These are phyloP conservation scores for Macroglossus sobrinus DNA, from an alignment of 2,113 vertebrate species.

Conservation along the genomic window DNA sequence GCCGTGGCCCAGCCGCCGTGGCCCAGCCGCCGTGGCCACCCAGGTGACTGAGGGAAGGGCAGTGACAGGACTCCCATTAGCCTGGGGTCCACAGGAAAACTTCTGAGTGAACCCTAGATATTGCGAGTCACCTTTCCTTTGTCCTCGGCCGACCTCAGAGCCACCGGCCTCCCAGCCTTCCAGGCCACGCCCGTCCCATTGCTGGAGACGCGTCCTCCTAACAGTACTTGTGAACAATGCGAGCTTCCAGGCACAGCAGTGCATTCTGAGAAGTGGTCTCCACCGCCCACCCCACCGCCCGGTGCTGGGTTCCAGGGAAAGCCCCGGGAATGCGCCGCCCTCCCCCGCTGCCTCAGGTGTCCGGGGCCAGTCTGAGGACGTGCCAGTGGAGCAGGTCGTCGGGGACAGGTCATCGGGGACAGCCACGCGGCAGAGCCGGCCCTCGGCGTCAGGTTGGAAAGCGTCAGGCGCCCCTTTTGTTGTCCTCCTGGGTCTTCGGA, in stretches of 20 bases:
- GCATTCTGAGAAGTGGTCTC: rapidly evolving
- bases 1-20: rapidly evolving
- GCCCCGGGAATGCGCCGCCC: rapidly evolving
- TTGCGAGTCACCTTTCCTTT: no score
- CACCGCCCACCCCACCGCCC: neutral
- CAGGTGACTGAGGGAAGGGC: rapidly evolving
- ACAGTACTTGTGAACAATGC: rapidly evolving
- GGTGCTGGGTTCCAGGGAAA: rapidly evolving
- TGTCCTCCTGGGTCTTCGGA: neutral
- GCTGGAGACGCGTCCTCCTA: neutral
- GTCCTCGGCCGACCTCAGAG: no score
- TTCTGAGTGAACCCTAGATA: rapidly evolving
- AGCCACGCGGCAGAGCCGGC: neutral
- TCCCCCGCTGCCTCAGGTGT: neutral
- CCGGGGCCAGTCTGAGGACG: rapidly evolving
- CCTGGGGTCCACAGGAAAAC: rapidly evolving
- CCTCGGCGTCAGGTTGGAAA: neutral
- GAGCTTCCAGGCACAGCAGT: no score
- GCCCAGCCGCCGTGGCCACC: rapidly evolving
- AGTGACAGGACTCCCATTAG: rapidly evolving
- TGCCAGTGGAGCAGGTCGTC: neutral
- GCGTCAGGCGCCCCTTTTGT: neutral
- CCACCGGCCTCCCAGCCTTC: rapidly evolving
- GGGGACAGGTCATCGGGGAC: rapidly evolving
- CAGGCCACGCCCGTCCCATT: rapidly evolving